Conservation (phyloP, 2,797 vertebrate species). For the Aldrovandia affinis region DNA sequence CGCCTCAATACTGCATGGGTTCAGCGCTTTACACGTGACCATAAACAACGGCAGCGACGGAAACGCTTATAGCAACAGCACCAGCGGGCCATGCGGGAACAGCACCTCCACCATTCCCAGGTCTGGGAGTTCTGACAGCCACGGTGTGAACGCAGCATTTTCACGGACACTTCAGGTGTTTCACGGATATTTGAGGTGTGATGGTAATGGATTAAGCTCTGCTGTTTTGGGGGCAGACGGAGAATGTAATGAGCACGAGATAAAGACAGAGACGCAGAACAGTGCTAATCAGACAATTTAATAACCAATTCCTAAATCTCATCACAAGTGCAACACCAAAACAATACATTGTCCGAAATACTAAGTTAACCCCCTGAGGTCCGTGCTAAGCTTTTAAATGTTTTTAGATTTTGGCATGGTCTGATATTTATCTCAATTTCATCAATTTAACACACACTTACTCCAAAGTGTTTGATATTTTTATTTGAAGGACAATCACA, state of each 20-base stretch:
- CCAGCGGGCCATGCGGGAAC: not conserved
- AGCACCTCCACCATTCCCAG: not conserved
- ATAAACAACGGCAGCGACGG: not conserved
- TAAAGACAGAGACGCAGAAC: constrained; percentile 14
- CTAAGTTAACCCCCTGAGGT: no score
- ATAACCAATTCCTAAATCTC: no score
- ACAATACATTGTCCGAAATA: no score
- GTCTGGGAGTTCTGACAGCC: not conserved
- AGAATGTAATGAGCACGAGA: not conserved
- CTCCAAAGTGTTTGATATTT: no score
- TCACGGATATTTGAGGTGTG: constrained; percentile 7
- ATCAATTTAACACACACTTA: no score
- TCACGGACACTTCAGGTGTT: not conserved
- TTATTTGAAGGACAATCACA: no score
- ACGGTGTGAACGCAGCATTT: constrained; percentile 15
- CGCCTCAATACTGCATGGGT: constrained; percentile 19
- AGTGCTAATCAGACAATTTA: constrained; percentile 26
- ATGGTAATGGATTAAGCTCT: not conserved
- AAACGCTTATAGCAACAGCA: not conserved
- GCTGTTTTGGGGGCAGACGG: not conserved
- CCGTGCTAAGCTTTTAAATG: no score
- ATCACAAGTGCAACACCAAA: no score
- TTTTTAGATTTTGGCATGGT: no score
- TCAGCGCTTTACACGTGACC: not conserved
- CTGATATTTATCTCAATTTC: no score